A percentile compares a stretch with the other conserved stretches of the same genome.
Conservation (phyloP, 2,797 vertebrate species). For the Epinephelus awoara region DNA sequence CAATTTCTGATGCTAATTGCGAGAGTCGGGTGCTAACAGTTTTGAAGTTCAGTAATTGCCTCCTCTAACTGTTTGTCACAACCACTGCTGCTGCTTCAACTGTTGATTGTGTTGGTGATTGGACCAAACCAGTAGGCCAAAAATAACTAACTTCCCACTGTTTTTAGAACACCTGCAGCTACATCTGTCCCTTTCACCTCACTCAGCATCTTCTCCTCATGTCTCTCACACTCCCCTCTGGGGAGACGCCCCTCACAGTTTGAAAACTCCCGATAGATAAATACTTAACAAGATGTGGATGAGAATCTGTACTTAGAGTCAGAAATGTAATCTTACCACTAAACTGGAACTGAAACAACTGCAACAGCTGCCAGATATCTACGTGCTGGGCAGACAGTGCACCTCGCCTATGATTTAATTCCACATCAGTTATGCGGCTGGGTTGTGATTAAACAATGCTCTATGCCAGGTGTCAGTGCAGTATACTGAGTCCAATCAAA, state of each 20-base stretch:
- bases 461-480: conserved; percentile 23
- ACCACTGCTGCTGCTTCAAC: conserved; percentile 5
- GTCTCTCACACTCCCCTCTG: background rate
- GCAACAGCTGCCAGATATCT: conserved; percentile 22
- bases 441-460: conserved; percentile 41
- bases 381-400: background rate
- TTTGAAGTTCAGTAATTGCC: background rate
- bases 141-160: background rate
- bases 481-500: conserved; percentile 31
- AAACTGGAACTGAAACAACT: conserved; percentile 36
- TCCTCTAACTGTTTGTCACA: conserved; percentile 6
- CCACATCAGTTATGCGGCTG: conserved; percentile 17
- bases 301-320: conserved; percentile 23
- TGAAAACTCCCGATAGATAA: conserved; percentile 30
- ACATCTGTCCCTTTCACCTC: conserved; percentile 22
- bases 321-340: conserved; percentile 19
- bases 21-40: background rate
- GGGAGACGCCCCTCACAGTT: background rate
- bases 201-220: conserved; percentile 4
- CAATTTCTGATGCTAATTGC: background rate
- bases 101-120: background rate
- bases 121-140: background rate
- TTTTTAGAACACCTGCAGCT: background rate
- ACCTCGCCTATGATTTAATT: conserved; percentile 37
- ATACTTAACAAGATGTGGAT: conserved; percentile 26